phyloP scores from a whole-genome alignment of 2,888 invertebrate genomes.

The Diaphora mendica region DNA sequence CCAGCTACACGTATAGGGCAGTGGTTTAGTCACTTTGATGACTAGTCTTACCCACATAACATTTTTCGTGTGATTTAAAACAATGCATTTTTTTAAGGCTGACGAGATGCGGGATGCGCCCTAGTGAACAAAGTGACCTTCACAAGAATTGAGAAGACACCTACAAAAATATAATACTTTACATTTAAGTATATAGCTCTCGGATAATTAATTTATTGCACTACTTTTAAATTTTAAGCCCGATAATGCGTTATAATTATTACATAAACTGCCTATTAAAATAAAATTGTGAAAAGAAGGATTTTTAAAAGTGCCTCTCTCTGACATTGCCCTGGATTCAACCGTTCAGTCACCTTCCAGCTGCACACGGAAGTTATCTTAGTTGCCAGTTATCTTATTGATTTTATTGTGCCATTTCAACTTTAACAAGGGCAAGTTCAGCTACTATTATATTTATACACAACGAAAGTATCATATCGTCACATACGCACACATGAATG shows the following conservation, averaged over 20 bases:
- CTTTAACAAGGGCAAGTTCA: slow-evolving; percentile 61
- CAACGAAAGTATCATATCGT: slow-evolving; percentile 47
- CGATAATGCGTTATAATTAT: slow-evolving; percentile 4
- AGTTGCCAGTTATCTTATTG: slow-evolving; percentile 41
- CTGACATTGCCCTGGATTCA: slow-evolving; percentile 71
- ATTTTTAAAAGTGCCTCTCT: slow-evolving; percentile 66
- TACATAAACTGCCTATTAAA: slow-evolving; percentile 24
- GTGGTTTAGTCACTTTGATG: neutral
- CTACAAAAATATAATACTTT: neutral
- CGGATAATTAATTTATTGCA: neutral
- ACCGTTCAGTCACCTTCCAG: slow-evolving; percentile 77
- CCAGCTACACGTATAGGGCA: neutral
- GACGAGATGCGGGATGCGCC: neutral
- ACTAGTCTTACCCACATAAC: neutral
- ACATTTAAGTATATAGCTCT: slow-evolving; percentile 8
- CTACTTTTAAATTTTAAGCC: slow-evolving; percentile 10
- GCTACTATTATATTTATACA: slow-evolving; percentile 38
- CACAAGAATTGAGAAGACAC: neutral
- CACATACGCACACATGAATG: slow-evolving; percentile 21
- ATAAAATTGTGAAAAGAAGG: slow-evolving; percentile 50
- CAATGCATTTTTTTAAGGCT: neutral
- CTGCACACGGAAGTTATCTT: slow-evolving; percentile 58
- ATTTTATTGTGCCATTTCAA: slow-evolving; percentile 52
- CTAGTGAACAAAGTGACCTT: neutral
- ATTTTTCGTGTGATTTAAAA: neutral